Conservation (phyloP, 2,797 vertebrate species). For the Sebastiscus albofasciatus region DNA sequence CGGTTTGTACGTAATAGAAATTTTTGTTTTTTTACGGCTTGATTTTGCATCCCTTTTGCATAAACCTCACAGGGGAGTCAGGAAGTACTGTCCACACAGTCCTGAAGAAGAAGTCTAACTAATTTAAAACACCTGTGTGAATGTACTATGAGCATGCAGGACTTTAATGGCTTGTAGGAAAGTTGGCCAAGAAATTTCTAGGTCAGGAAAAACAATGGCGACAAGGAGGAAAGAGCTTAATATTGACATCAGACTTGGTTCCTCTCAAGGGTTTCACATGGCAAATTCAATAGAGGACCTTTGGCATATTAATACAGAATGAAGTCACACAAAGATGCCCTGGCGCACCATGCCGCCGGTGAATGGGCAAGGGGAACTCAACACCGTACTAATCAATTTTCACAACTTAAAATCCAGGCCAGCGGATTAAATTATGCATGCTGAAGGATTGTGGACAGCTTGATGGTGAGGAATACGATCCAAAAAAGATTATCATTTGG, state of each 20-base stretch:
- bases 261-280: conserved; percentile 78
- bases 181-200: conserved; percentile 61
- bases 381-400: conserved; percentile 88
- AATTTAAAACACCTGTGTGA: conserved; percentile 24
- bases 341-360: conserved; percentile 53
- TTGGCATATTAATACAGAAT: conserved; percentile 85
- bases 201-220: conserved; percentile 63
- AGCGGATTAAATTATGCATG: conserved; percentile 87
- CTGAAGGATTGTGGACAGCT: conserved; percentile 72
- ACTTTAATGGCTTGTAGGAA: conserved; percentile 61
- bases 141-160: conserved; percentile 7
- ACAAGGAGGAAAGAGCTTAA: conserved; percentile 65
- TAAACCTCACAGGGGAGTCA: neutral
- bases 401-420: conserved; percentile 86
- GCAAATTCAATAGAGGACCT: conserved; percentile 76
- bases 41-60: neutral
- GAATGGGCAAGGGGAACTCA: conserved; percentile 84
- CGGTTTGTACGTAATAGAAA: no score
- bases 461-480: conserved; percentile 78
- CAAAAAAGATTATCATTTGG: conserved; percentile 74
- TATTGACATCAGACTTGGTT: conserved; percentile 63
- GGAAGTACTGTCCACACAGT: neutral
- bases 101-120: conserved; percentile 8
- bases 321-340: conserved; percentile 82
- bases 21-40: no score